These are phyloP conservation scores for Nannospalax galili DNA, from an alignment of 2,113 vertebrate genomes.

Conservation along the genomic window DNA sequence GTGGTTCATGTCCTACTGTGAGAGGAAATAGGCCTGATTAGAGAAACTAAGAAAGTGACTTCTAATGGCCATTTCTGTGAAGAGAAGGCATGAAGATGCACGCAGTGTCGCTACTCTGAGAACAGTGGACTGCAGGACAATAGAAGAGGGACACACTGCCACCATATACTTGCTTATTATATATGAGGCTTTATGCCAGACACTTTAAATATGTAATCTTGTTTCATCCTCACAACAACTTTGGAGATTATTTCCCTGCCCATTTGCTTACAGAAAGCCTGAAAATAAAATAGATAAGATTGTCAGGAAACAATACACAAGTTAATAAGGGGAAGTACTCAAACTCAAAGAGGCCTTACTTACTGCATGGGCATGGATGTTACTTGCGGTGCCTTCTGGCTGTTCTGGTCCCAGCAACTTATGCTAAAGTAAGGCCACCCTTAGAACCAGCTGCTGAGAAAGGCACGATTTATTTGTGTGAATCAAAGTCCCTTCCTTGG, in stretches of 20 bases:
- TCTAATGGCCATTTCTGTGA: not conserved
- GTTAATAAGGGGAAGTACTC: not conserved
- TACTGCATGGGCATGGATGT: too few species aligned
- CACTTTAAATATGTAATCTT: not conserved
- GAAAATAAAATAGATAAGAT: not conserved
- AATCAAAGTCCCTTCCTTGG: not conserved
- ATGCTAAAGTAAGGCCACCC: accelerated
- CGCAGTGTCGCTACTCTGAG: not conserved
- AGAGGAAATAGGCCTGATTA: not conserved
- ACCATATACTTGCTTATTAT: not conserved
- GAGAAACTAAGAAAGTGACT: not conserved
- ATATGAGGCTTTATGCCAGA: not conserved
- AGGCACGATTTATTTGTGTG: not conserved
- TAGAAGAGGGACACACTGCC: not conserved
- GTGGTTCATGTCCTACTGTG: not conserved
- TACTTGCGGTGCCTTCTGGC: accelerated
- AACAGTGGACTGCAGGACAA: not conserved
- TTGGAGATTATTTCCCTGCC: not conserved
- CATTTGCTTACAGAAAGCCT: not conserved
- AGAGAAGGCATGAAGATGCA: not conserved
- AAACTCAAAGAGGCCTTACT: not conserved
- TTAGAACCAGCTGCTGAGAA: not conserved
- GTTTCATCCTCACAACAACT: not conserved
- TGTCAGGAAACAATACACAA: accelerated
- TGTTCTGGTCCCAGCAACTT: not conserved